Base-by-base conservation (phyloP, 2,888 invertebrate species). In the Euzophera pinguis region DNA sequence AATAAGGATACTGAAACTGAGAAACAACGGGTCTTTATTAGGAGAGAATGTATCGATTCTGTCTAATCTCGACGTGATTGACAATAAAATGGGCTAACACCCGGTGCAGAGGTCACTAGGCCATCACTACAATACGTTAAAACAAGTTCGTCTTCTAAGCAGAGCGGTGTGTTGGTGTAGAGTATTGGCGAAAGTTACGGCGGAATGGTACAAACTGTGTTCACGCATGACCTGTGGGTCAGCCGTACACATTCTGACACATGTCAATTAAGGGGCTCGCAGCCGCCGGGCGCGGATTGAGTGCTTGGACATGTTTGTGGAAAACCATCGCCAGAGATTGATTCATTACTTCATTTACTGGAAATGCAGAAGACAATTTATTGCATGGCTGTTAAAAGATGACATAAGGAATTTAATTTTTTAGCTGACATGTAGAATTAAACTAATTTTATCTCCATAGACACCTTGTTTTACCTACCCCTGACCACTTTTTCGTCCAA, bases 251-350 rank as follows among this genome's bases (percentile, higher is more conserved):
- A 84, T 81, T 84, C 87, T 88, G 89, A 88, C 89, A 89, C 80
- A 85, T 88, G 89, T 90, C 89, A 90, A 90, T 89, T 89, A 90
- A 84, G 81, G 75, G 74, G 75, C 78, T 81, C 78, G 72, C 76
- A 74, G 78, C 83, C 77, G 78, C 75, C 65, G 75, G 81, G 75
- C 78, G 79, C 75, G 75, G 82, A 87, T 89, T 84, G 84, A 88
- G 85, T 77, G 81, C 84, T 84, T 81, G 78, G 81, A 84, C 87
- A 85, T 85, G 86, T 85, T 87, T 87, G 84, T 84, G 81, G 82
- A 83, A 82, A 85, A 78, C 77, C 81, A 78, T 81, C 77, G 74
- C 72, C 65, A 58, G 59, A 69, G 86, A 86, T 84, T 89, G 89
- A 89, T 88, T 88, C 86, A 89, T 87, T 84, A 79, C 82, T 77